These are phyloP conservation scores for Rhombomys opimus DNA, from an alignment of 2,113 vertebrate species.

Conservation along the genomic window DNA sequence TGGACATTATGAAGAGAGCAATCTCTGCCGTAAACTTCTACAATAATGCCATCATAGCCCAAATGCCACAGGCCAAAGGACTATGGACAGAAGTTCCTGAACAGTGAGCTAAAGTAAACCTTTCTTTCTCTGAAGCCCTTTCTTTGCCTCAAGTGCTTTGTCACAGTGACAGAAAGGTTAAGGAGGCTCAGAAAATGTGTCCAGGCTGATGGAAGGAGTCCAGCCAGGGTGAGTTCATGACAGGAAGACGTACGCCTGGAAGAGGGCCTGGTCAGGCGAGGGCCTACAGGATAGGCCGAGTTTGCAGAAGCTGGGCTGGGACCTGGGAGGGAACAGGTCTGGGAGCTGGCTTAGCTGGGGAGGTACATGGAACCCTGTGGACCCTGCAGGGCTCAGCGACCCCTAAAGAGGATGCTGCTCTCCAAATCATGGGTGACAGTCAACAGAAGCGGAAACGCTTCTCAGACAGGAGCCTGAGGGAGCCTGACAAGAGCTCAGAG, in stretches of 20 bases:
- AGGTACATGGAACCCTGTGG: rapidly evolving
- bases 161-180: background rate
- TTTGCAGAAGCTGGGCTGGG: background rate
- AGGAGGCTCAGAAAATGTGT: background rate
- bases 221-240: background rate
- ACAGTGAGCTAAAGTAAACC: background rate
- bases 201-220: background rate
- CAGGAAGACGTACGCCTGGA: background rate
- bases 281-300: background rate
- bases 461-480: no score
- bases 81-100: background rate
- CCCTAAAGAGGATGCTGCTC: background rate
- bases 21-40: background rate
- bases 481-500: background rate
- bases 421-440: background rate
- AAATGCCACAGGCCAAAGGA: background rate
- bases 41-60: no score
- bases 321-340: background rate
- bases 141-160: background rate
- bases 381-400: background rate
- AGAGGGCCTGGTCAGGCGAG: background rate
- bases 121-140: background rate
- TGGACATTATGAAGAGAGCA: background rate
- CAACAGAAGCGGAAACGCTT: no score
- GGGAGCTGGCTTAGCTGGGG: background rate